Evolutionary conservation across 2,797 vertebrate genomes (phyloP), one percentile per base, ranked within the genome.

Genomic region (Knipowitschia caucasica): DNA sequence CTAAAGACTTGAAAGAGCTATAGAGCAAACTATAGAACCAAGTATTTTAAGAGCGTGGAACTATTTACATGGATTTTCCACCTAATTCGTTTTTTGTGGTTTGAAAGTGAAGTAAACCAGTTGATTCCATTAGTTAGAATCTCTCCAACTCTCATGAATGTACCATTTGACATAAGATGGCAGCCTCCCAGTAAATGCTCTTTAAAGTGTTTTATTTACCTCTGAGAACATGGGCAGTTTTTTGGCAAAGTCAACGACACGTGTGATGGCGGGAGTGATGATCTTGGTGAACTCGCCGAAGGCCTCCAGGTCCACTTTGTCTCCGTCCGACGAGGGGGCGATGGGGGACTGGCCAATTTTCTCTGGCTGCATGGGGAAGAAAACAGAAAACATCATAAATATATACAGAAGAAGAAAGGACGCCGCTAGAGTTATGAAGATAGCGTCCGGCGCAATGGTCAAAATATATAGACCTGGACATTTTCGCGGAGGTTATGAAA

Each of bases 261-360:
- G 92, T 33, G 94, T 95, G 89, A 95, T 95, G 89, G 94, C 94
- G 43, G 94, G 94, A 78, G 94, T 95, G 85, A 95, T 95, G 89
- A 95, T 95, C 90, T 94, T 95, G 82, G 93, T 94, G 90, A 95
- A 95, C 87, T 95, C 93, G 50, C 93, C 94, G 89, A 95, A 95
- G 27, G 94, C 94, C 75, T 95, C 93, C 75, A 98, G 89, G 85
- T 96, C 95, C 62, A 97, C 95, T 89, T 95, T 95, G 87, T 95
- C 94, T 72, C 93, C 93, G 0, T 96, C 95, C 0, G 93, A 93
- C 64, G 95, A 92, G 53, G 93, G 93, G 43, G 92, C 90, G 54
- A 95, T 92, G 18, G 95, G 94, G 47, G 94, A 96, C 85, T 96
- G 94, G 77, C 95, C 95, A 25, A 98, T 98, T 84, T 96, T 94